Base-by-base conservation (phyloP, 1,140 invertebrate genomes). In the Paracyclopina nana region DNA sequence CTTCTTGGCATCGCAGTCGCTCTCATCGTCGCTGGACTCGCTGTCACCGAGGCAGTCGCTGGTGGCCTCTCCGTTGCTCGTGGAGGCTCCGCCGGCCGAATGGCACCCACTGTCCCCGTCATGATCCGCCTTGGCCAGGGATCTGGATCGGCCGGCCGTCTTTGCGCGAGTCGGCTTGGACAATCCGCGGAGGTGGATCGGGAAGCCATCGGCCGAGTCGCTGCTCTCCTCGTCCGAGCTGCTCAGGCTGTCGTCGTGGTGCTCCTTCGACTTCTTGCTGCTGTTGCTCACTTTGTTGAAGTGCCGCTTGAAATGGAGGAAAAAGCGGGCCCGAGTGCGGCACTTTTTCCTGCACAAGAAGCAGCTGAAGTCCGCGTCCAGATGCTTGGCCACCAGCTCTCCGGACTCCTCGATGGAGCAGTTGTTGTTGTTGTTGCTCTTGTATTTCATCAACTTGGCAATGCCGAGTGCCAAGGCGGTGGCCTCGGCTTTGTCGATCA, bases 21-120 rank as follows among this genome's bases (percentile, higher is more conserved):
- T 46, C 20, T 52, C 50, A 52, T n/a, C n/a, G n/a, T n/a, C n/a
- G n/a, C 50, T 52, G 16, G 34, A 40, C 41, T 52, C 50, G 11
- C 30, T 42, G 26, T 52, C 50, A 1, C 50, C 50, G 9, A 52
- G 38, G 30, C 50, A 52, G 16, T 52, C 50, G 43, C 45, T 48
- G n/a, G 14, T 20, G 14, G 34, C 34, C 34, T 38, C 34, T 16
- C n/a, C 14, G 9, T 20, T 38, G 34, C 20, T 16, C 14, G 34
- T 16, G 3, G 34, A 38, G 34, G 34, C 14, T 5, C n/a, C 14
- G 14, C 20, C 34, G 34, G 20, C 34, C n/a, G 34, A 38, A 38
- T 38, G 34, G 34, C 34, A 38, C 34, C 34, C 34, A 38, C 34
- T 38, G 34, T 38, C 34, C 14, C 14, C 20, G 20, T 38, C 34